Percentiles rank a stretch among this genome's conserved stretches.
Evolutionary conservation across 2,888 invertebrate species (phyloP).

Genomic region (Xestia rhomboidea): DNA sequence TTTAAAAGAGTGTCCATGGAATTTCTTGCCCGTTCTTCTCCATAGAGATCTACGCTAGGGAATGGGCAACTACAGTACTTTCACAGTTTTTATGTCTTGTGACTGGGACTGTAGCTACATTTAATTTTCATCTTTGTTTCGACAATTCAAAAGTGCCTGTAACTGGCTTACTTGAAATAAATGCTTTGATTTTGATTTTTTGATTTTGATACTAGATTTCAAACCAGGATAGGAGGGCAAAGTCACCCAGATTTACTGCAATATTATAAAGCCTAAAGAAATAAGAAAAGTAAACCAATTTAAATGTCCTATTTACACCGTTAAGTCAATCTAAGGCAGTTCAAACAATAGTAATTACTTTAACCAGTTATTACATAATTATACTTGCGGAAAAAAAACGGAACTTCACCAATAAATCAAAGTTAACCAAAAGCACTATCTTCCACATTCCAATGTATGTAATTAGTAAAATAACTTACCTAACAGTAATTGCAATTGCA

Average conservation of each 20-base stretch:
- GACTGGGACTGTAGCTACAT: too few relatives aligned
- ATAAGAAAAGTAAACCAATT: not conserved
- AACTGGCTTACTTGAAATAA: too few relatives aligned
- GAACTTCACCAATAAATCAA: conserved; percentile 1
- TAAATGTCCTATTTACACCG: not conserved
- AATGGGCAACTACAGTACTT: too few relatives aligned
- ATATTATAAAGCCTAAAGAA: not conserved
- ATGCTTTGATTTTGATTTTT: too few relatives aligned
- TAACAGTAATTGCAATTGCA: not conserved
- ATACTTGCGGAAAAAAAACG: conserved; percentile 10
- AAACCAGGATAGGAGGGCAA: not conserved
- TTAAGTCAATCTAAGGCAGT: not conserved
- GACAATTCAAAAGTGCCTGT: too few relatives aligned
- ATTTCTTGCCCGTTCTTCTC: too few relatives aligned
- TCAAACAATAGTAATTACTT: not conserved
- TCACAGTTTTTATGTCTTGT: too few relatives aligned
- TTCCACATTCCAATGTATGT: conserved; percentile 34
- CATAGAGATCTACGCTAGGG: too few relatives aligned
- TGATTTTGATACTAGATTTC: too few relatives aligned
- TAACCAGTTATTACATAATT: not conserved
- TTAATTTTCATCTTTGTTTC: too few relatives aligned
- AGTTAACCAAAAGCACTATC: not conserved
- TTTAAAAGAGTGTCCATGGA: too few relatives aligned
- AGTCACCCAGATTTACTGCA: not conserved
- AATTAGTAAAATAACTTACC: conserved; percentile 30